Base-by-base conservation (phyloP, 2,113 vertebrate species). In the Nannospalax galili region DNA sequence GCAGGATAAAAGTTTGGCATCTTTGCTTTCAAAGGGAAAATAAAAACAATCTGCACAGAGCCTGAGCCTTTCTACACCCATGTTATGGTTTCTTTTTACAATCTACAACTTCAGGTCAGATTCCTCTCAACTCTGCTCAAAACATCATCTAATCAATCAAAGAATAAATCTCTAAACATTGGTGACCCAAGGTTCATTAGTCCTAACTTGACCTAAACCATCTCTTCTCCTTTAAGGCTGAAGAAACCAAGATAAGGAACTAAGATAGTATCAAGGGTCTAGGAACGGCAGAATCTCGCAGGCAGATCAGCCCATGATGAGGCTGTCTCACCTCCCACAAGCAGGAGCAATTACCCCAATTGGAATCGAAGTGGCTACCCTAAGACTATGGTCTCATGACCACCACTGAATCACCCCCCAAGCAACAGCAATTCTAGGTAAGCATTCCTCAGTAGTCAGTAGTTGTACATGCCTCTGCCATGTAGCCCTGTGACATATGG, bases 401-500 rank as follows among this genome's bases (percentile, higher is more conserved):
- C 52, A 58, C 20, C 35, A 62, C 2, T 17, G 28, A 14, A 74
- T 10, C 7, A 16, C 28, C 24, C 56, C 30, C 12, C 37, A 15
- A 60, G 48, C 19, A 20, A 60, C 17, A 70, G 11, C 15, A 40
- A 14, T 42, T 88, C 35, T 30, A 9, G 4, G 42, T 45, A 35
- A 2, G 0, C 58, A 5, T 40, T 9, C 1, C 7, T 15, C 5
- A 52, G n/a, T 5, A 6, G 9, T n/a, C 45, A 14, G 26, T 5
- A 30, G 84, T 30, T 14, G 20, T 17, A 5, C 30, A 1, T 16
- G 60, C 40, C 73, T 69, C 32, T 45, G 16, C 9, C 28, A 1
- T 9, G 40, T 11, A 3, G 32, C 70, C 24, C 30, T 69, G 4
- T 15, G 14, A 48, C 1, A n/a, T 3, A 8, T 62, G 28, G 10